These are phyloP conservation scores for Sylvicola fuscatus DNA, from an alignment of 2,888 invertebrate species.

Conservation along the genomic window DNA sequence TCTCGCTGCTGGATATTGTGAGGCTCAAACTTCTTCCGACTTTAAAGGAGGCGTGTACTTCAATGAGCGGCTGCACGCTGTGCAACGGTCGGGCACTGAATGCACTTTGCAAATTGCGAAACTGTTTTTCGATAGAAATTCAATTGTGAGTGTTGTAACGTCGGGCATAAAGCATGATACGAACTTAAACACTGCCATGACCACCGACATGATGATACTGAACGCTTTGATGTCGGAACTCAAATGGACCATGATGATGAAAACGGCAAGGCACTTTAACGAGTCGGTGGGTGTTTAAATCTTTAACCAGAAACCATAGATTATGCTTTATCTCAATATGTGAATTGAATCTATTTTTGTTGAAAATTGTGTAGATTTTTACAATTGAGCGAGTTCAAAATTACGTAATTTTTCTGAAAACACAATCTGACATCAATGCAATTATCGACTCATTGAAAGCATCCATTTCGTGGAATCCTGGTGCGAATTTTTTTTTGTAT, in stretches of 20 bases:
- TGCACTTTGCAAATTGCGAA: constrained; percentile 1
- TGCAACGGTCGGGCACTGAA: constrained; percentile 3
- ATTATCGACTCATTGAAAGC: background rate
- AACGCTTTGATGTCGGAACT: constrained; percentile 1
- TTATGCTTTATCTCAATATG: too few relatives aligned
- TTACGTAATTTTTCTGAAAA: constrained; percentile 1
- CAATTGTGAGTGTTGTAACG: constrained; percentile 2
- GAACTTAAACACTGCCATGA: background rate
- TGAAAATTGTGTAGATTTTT: background rate
- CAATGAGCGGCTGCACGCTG: background rate
- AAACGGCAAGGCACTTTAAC: background rate
- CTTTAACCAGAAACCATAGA: too few relatives aligned
- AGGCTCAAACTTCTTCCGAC: too few relatives aligned
- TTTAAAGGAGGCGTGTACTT: too few relatives aligned
- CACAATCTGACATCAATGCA: background rate
- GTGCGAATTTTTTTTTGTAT: constrained; percentile 3
- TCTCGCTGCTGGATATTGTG: too few relatives aligned
- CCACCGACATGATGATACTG: constrained; percentile 2
- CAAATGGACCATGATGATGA: constrained; percentile 3
- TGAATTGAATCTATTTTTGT: too few relatives aligned
- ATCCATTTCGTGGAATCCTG: constrained; percentile 4
- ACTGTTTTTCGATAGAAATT: background rate
- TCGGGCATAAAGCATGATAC: constrained; percentile 1
- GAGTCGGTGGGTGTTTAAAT: background rate
- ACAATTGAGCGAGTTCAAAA: constrained; percentile 2